Percentiles rank a stretch among this genome's conserved stretches.
These are phyloP conservation scores for Fratercula arctica DNA, from an alignment of 2,797 vertebrate species.

Conservation along the genomic window DNA sequence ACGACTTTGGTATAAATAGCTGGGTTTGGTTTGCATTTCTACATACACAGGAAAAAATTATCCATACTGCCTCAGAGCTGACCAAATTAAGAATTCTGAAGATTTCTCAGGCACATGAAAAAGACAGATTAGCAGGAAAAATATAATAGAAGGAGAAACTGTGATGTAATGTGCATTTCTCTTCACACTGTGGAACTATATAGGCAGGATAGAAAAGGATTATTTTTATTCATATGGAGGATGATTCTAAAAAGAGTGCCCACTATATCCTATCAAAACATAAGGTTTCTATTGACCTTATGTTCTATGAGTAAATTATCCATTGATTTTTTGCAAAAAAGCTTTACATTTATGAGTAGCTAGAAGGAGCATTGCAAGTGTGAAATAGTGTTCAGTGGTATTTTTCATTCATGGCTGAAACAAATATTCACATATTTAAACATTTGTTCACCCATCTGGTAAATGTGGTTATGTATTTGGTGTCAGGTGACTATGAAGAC, in stretches of 20 bases:
- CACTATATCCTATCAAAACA: slow-evolving; percentile 7
- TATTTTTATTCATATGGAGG: slow-evolving; percentile 1
- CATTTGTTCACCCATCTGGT: slow-evolving; percentile 62
- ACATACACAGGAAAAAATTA: not conserved
- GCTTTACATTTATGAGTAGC: not conserved
- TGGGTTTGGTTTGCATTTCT: slow-evolving; percentile 9
- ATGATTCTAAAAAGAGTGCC: slow-evolving; percentile 24
- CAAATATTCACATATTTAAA: slow-evolving; percentile 40
- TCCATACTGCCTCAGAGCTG: not conserved
- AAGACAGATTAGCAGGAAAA: not conserved
- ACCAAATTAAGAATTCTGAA: not conserved
- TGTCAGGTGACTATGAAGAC: not conserved
- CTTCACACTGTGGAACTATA: not conserved
- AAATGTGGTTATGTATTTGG: not conserved
- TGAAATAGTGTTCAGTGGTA: slow-evolving; percentile 40
- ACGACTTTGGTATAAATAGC: not conserved
- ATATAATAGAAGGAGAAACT: not conserved
- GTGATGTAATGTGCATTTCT: not conserved
- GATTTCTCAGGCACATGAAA: not conserved
- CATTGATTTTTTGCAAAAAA: slow-evolving; percentile 28
- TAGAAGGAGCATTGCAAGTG: slow-evolving; percentile 21
- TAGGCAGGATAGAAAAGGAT: not conserved
- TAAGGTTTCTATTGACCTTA: slow-evolving; percentile 11
- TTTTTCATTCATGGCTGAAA: slow-evolving; percentile 35
- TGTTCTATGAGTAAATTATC: slow-evolving; percentile 11